Evolutionary conservation across 2,797 vertebrate species (phyloP), one percentile per base, ranked within the genome.

Genomic region (Gymnoscopelus microlampas): DNA sequence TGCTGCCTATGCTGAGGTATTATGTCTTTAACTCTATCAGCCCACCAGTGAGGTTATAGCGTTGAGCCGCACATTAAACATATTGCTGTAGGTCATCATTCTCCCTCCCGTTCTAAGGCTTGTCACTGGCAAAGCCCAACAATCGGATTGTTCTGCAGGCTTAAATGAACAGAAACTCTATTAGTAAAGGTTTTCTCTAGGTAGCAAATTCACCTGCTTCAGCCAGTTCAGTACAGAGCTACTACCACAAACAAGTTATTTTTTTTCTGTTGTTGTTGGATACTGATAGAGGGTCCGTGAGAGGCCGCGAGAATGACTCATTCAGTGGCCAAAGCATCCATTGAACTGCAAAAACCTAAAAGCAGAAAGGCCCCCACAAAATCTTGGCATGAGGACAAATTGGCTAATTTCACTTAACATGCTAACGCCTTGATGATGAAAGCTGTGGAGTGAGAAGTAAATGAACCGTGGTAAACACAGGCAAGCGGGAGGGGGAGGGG

Each of bases 321-420:
- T 57, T 72, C 65, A 62, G 44, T 49, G 63, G 70, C 59, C 80
- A 85, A 80, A 80, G 39, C 44, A 73, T 69, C 79, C 65, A 75
- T 10, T 60, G 59, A 65, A 57, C 68, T 56, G 61, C n/a, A 19
- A 78, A 60, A 66, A 80, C 73, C 13, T 59, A 59, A 62, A 35
- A n/a, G 24, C 24, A 65, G n/a, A n/a, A 19, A 76, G 63, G 73
- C 77, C 77, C 39, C 63, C 56, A 76, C 68, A 66, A 19, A 83
- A 84, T 83, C 56, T 19, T 82, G 87, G 74, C 87, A 71, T 29
- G 54, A 85, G 83, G 73, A 86, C 78, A 78, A 89, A 89, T 80
- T 68, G 63, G 44, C 82, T 89, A 85, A 91, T 91, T 88, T 90
- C 82, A 85, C 79, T 88, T 79, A 89, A 87, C 87, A 79, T 82